A percentile compares a stretch with the other conserved stretches of the same genome.
These are phyloP conservation scores for Caiman crocodilus DNA, from an alignment of 2,797 vertebrate species.

Conservation along the genomic window DNA sequence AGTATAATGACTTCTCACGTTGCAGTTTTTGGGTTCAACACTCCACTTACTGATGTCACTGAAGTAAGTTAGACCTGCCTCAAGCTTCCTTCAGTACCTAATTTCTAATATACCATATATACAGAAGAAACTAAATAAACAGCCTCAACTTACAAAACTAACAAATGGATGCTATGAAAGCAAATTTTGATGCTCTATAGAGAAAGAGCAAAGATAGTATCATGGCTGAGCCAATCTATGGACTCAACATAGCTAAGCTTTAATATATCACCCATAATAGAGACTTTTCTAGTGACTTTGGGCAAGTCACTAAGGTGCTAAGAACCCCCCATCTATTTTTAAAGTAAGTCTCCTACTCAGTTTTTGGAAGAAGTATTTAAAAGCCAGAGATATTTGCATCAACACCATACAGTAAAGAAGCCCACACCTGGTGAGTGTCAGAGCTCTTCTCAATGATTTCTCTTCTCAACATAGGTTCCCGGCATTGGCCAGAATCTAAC, in stretches of 20 bases:
- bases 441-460: accelerated
- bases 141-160: not conserved
- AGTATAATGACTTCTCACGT: not conserved
- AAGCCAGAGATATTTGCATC: not conserved
- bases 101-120: not conserved
- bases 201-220: not conserved
- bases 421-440: accelerated
- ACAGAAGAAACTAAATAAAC: not conserved
- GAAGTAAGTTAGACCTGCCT: too few species aligned
- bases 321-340: too few species aligned
- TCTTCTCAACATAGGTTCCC: not conserved
- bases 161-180: not conserved
- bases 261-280: not conserved
- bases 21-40: too few species aligned
- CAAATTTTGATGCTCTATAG: not conserved
- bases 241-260: not conserved
- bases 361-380: not conserved
- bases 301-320: not conserved
- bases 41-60: too few species aligned
- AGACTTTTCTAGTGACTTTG: conserved; percentile 1
- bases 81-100: not conserved
- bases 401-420: not conserved
- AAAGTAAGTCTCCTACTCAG: too few species aligned
- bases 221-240: not conserved
- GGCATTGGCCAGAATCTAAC: too few species aligned